Base-by-base conservation (phyloP, 2,888 invertebrate species). In the Uloborus plumipes region DNA sequence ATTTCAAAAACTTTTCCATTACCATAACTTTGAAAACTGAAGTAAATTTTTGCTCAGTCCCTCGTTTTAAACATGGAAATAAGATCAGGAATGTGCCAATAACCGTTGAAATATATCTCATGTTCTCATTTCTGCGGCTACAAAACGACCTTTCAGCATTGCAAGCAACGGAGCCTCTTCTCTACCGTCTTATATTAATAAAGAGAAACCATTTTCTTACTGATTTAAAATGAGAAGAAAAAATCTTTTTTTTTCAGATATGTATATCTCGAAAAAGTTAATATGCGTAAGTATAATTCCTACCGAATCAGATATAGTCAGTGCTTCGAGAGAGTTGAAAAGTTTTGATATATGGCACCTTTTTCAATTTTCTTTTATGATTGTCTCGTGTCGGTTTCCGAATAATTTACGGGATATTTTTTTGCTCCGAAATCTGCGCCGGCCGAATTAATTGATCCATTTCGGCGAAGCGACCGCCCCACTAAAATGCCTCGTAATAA, bases 21-120 rank as follows among this genome's bases (percentile, higher is more conserved):
- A n/a, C n/a, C n/a, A n/a, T n/a, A n/a, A n/a, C n/a, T n/a, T n/a
- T n/a, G n/a, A n/a, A n/a, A n/a, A n/a, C n/a, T n/a, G n/a, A 16
- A 15, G n/a, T 16, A 0, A 13, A 62, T n/a, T 20, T 13, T 1
- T 47, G 14, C 9, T 53, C 26, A 39, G 9, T 47, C 70, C 77
- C 77, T n/a, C 50, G 16, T 55, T 55, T 50, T 14, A 22, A 58
- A 55, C 64, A 70, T 70, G 77, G 77, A 77, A 77, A 70, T 70
- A 70, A 77, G 77, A 70, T 77, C 77, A 31, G 77, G 75, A 70
- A 77, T 77, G 77, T 77, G 77, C 77, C 77, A 77, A 77, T 77
- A 77, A 77, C 77, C 64, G 77, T 77, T 77, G 77, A 77, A 77
- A 70, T 77, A 77, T 77, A 70, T 77, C 77, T 70, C 70, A 70